These are phyloP conservation scores for Colossoma macropomum DNA, from an alignment of 2,113 vertebrate genomes.

Conservation along the genomic window DNA sequence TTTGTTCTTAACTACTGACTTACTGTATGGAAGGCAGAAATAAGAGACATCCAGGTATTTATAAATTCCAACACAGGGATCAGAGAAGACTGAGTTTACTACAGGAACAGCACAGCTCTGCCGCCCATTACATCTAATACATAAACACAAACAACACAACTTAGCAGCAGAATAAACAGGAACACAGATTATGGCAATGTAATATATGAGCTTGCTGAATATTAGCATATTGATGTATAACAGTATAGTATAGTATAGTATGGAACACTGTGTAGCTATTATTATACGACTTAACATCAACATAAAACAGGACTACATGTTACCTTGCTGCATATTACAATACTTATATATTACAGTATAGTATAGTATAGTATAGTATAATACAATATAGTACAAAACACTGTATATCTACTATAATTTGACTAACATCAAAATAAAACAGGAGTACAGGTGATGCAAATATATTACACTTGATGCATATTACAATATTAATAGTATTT, in stretches of 20 bases:
- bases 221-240: neutral
- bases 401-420: too few relatives aligned
- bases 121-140: constrained; percentile 13
- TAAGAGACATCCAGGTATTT: constrained; percentile 33
- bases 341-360: too few relatives aligned
- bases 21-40: constrained; percentile 2
- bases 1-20: neutral
- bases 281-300: too few relatives aligned
- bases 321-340: too few relatives aligned
- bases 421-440: too few relatives aligned
- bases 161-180: neutral
- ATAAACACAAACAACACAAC: neutral
- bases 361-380: too few relatives aligned
- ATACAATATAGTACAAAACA: too few relatives aligned
- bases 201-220: neutral
- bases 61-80: constrained; percentile 7
- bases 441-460: too few relatives aligned
- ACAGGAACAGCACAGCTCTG: constrained; percentile 7
- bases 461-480: too few relatives aligned
- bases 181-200: neutral
- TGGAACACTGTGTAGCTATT: neutral
- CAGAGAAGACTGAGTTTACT: constrained; percentile 4
- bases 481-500: too few relatives aligned
- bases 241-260: too few relatives aligned
- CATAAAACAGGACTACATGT: too few relatives aligned